These are phyloP conservation scores for Caenorhabditis remanei DNA, from an alignment of 1,140 invertebrate genomes.

Conservation along the genomic window DNA sequence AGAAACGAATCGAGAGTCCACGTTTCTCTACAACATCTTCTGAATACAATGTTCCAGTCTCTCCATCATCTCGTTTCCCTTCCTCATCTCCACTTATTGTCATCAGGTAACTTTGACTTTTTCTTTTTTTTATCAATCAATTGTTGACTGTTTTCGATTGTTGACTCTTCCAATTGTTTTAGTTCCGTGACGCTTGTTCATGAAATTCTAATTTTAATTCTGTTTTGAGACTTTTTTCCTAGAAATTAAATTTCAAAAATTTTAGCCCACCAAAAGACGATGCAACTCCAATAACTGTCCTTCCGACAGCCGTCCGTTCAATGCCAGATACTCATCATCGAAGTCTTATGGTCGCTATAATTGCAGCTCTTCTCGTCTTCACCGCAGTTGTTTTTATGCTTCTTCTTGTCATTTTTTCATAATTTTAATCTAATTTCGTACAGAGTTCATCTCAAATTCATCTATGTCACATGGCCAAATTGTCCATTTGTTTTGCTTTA, in stretches of 20 bases:
- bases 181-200: background rate
- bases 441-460: background rate
- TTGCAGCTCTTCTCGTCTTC: constrained; percentile 22
- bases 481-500: background rate
- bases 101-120: constrained; percentile 18
- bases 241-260: background rate
- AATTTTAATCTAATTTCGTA: background rate
- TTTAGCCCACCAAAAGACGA: constrained; percentile 47
- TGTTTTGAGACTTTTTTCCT: background rate
- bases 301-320: constrained; percentile 20
- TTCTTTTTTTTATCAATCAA: background rate
- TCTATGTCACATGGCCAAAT: background rate
- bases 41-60: constrained; percentile 24
- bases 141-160: background rate
- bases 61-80: constrained; percentile 37
- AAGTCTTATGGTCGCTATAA: constrained; percentile 13
- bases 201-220: background rate
- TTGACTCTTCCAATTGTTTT: background rate
- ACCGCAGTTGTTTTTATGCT: constrained; percentile 34
- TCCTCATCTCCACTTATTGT: constrained; percentile 32
- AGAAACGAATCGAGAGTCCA: constrained; percentile 34
- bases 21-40: constrained; percentile 34
- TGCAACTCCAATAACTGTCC: background rate
- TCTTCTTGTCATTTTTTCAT: constrained; percentile 27
- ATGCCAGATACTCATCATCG: constrained; percentile 36